A percentile compares a stretch with the other conserved stretches of the same genome.
These are phyloP conservation scores for Automeris io DNA, from an alignment of 2,888 invertebrate species.

Conservation along the genomic window DNA sequence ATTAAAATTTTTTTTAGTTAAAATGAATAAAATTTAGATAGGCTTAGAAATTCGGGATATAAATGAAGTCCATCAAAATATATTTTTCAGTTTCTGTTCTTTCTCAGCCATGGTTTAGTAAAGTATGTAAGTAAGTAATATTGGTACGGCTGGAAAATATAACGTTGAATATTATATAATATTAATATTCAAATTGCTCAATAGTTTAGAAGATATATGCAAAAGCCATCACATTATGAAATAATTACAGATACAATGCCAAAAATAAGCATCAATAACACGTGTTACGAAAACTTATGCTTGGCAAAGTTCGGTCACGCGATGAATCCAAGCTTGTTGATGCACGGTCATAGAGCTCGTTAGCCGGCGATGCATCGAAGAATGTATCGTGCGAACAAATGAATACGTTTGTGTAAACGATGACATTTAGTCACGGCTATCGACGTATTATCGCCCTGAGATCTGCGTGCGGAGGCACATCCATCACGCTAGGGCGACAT, in stretches of 20 bases:
- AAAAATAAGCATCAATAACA: slow-evolving; percentile 24
- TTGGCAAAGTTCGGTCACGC: slow-evolving; percentile 32
- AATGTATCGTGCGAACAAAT: slow-evolving; percentile 14
- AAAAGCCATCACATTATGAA: slow-evolving; percentile 44
- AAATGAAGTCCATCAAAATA: no score
- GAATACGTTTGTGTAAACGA: slow-evolving; percentile 16
- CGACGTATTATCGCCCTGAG: slow-evolving; percentile 27
- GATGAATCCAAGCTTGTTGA: slow-evolving; percentile 32
- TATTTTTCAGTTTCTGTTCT: no score
- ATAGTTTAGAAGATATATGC: slow-evolving; percentile 40
- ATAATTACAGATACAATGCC: slow-evolving; percentile 46
- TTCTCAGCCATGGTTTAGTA: no score
- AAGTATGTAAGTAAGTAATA: slow-evolving; percentile 43
- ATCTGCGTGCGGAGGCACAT: slow-evolving; percentile 38
- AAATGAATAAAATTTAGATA: no score
- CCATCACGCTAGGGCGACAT: slow-evolving; percentile 51
- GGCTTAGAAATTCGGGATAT: no score
- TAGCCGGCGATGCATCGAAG: slow-evolving; percentile 22
- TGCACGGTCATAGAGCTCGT: slow-evolving; percentile 14
- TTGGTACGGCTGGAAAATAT: slow-evolving; percentile 54
- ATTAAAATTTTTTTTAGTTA: no score
- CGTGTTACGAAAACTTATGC: slow-evolving; percentile 42
- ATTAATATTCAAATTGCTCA: slow-evolving; percentile 56
- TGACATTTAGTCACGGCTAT: slow-evolving; percentile 42
- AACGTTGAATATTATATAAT: slow-evolving; percentile 53